Evolutionary conservation across 2,888 invertebrate species (phyloP), one percentile per base, ranked within the genome.

Genomic region (Macaria liturata): DNA sequence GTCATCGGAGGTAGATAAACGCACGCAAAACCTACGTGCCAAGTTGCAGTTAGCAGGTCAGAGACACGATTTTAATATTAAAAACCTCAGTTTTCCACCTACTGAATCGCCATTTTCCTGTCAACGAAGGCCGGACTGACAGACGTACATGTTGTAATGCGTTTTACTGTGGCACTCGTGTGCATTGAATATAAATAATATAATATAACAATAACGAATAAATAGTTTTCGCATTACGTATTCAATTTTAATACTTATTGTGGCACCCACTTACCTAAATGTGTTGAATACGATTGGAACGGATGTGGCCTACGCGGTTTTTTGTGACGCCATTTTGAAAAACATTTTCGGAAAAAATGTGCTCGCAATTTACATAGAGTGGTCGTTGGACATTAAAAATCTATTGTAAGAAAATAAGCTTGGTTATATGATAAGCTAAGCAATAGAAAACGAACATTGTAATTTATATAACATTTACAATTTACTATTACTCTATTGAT

Each of bases 81-180:
- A 82, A 66, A 77, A 77, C 78, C 69, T 69, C 70, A 78, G 84
- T 85, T 85, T 86, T 83, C 84, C 84, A 76, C 72, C 66, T 76
- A 78, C 75, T 71, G 71, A 72, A 70, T 61, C 67, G 73, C 75
- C 81, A 86, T 87, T 87, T 87, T 87, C 86, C 86, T 87, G 86
- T 76, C 82, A 71, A 57, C 73, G 81, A 81, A 86, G 84, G 81
- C 72, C 79, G 66, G 75, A 67, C 64, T 76, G 82, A 80, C 80
- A 74, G 75, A 72, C 73, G 71, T 68, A 78, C 81, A 78, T 73
- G 74, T 81, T 70, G 76, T 75, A 76, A 81, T 80, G 81, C 80
- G 79, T 72, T 80, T 74, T 74, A 70, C 69, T 74, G 70, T 69
- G 68, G 70, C 72, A 69, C 70, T 66, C 67, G 20, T 78, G 80